phyloP scores from a whole-genome alignment of 2,888 invertebrate species.

The Cosmopolites sordidus region DNA sequence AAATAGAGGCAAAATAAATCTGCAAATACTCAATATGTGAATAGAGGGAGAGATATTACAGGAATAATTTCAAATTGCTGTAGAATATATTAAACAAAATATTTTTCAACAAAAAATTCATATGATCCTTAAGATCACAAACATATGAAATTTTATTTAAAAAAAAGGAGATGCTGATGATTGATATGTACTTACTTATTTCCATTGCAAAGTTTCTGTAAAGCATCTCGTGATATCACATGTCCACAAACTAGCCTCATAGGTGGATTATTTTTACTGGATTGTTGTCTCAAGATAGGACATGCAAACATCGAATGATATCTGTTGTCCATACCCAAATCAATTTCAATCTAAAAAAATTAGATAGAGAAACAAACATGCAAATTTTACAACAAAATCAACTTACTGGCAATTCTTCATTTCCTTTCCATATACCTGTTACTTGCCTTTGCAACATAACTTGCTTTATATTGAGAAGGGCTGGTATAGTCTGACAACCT shows the following conservation, averaged over 20 bases:
- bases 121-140: too few species aligned
- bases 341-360: slow-evolving; percentile 85
- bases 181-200: slow-evolving; percentile 69
- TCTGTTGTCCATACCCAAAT: slow-evolving; percentile 82
- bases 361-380: too few species aligned
- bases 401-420: slow-evolving; percentile 89
- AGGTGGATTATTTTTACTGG: slow-evolving; percentile 93
- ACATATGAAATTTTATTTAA: too few species aligned
- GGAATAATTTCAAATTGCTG: too few species aligned
- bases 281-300: slow-evolving; percentile 95
- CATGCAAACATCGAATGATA: slow-evolving; percentile 99
- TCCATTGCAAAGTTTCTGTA: slow-evolving; percentile 88
- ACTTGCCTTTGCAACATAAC: slow-evolving; percentile 87
- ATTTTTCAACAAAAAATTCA: too few species aligned
- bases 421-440: slow-evolving; percentile 89
- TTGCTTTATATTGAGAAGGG: slow-evolving; percentile 88
- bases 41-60: too few species aligned
- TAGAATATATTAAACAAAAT: too few species aligned
- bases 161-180: too few species aligned
- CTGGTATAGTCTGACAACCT: slow-evolving; percentile 90
- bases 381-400: slow-evolving; percentile 1
- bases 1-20: too few species aligned
- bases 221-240: slow-evolving; percentile 95
- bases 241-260: slow-evolving; percentile 97
- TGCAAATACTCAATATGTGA: too few species aligned